These are phyloP conservation scores for Apostichopus japonicus DNA, from an alignment of 35 echinoderm and acorn worm species.

Conservation along the genomic window DNA sequence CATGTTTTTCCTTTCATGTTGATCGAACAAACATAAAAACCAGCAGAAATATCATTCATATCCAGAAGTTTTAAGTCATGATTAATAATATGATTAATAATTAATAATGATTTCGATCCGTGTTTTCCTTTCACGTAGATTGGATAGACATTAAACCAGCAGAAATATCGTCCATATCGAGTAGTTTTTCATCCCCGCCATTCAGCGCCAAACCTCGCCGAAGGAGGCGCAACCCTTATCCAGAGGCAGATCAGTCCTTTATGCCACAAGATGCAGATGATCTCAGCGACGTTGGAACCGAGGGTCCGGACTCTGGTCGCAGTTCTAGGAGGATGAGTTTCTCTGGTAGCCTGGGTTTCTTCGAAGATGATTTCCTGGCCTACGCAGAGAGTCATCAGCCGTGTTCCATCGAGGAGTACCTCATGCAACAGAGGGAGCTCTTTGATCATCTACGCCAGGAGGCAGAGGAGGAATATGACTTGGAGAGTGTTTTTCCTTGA, in stretches of 20 bases:
- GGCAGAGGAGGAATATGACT: conserved; percentile 40
- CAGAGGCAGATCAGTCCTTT: conserved; percentile 49
- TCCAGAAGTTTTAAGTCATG: background rate
- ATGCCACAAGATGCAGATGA: conserved; percentile 42
- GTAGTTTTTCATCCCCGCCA: background rate
- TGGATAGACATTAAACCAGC: conserved; percentile 25
- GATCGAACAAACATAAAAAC: conserved; percentile 14
- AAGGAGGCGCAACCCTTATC: conserved; percentile 42
- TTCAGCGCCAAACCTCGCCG: background rate
- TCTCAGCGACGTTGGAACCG: conserved; percentile 36
- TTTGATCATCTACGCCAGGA: conserved; percentile 17
- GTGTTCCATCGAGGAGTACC: conserved; percentile 54
- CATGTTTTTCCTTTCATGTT: background rate
- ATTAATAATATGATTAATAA: no score
- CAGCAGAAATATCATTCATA: conserved; percentile 3
- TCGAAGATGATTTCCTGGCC: conserved; percentile 60
- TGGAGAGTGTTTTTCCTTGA: conserved; percentile 31
- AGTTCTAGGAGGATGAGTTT: conserved; percentile 34
- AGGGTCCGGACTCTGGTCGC: conserved; percentile 6
- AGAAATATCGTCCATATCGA: conserved; percentile 23
- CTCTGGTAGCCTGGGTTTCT: conserved; percentile 48
- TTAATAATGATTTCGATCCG: background rate
- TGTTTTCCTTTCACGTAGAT: background rate
- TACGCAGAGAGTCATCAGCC: conserved; percentile 52
- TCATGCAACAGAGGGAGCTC: conserved; percentile 49